phyloP scores from a whole-genome alignment of 2,113 vertebrate genomes.

The Anarhynchus alexandrinus region DNA sequence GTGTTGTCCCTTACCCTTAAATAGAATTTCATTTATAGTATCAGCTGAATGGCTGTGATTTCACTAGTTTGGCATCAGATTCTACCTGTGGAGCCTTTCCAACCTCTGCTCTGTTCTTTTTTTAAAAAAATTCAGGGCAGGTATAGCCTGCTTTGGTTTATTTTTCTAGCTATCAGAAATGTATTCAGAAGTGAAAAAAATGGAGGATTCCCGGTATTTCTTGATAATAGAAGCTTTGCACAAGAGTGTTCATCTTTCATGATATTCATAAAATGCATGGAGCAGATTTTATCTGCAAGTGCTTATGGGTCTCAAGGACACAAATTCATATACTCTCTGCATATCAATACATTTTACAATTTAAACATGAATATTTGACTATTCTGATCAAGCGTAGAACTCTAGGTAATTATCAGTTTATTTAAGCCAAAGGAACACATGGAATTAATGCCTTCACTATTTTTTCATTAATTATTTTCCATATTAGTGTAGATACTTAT shows the following conservation, averaged over 20 bases:
- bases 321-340: not conserved
- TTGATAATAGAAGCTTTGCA: not conserved
- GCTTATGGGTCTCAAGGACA: not conserved
- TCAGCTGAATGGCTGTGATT: slow-evolving; percentile 1
- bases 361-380: not conserved
- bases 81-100: not conserved
- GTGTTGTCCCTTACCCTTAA: not conserved
- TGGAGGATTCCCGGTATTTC: not conserved
- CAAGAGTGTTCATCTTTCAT: not conserved
- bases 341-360: not conserved
- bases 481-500: not conserved
- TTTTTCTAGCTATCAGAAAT: not conserved
- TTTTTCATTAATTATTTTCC: not conserved
- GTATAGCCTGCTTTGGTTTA: not conserved
- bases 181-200: not conserved
- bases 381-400: not conserved
- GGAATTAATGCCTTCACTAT: not conserved
- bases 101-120: not conserved
- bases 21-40: not conserved
- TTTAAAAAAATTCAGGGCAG: not conserved
- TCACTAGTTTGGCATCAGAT: not conserved
- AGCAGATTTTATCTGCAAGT: not conserved
- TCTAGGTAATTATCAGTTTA: not conserved
- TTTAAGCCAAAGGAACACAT: not conserved
- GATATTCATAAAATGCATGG: not conserved